Base-by-base conservation (phyloP, 1,140 invertebrate species). In the fruit fly (Drosophila melanogaster) region DNA sequence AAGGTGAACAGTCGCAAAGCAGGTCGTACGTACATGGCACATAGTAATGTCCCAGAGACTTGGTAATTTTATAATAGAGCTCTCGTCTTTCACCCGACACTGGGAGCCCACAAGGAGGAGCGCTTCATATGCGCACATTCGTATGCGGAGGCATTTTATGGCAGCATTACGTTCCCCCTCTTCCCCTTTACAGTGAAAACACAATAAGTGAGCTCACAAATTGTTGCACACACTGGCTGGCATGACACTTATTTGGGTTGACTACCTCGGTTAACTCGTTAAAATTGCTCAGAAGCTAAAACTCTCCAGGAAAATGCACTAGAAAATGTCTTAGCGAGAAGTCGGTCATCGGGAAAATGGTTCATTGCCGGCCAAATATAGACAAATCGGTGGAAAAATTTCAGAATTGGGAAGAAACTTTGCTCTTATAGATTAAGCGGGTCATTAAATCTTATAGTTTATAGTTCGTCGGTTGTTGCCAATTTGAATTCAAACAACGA, bases 1-100 rank as follows among this genome's bases (percentile, higher is more conserved):
- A 58, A 81, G 73, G 79, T 81, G 73, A 81, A 81, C 79, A 81
- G 53, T 64, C 61, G 74, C 41, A 64, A 86, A 85, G 64, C 73
- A 78, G 81, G 81, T 84, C 81, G 66, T 11, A 17, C 6, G 6
- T 15, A 19, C 10, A 44, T 19, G n/a, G 40, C 8, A 11, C 10
- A 44, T 19, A 44, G 41, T 44, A 44, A 33, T 61, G 15, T 43
- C 35, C 44, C 35, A 47, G 64, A 47, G 64, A 47, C 41, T 38
- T 70, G 24, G 64, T 67, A 51, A 67, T 71, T 71, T 71, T 67
- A 71, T 71, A 72, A 71, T 67, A 53, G 64, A 37, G 46, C 46
- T 64, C 58, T 67, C 60, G 61, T 67, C 60, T 67, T 58, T 70
- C 66, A 55, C 40, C 49, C 40, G 65, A 65, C 35, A 49, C 37